A percentile compares a stretch with the other conserved stretches of the same genome.
Conservation (phyloP, 2,113 vertebrate species). For the Leptodactylus fuscus region DNA sequence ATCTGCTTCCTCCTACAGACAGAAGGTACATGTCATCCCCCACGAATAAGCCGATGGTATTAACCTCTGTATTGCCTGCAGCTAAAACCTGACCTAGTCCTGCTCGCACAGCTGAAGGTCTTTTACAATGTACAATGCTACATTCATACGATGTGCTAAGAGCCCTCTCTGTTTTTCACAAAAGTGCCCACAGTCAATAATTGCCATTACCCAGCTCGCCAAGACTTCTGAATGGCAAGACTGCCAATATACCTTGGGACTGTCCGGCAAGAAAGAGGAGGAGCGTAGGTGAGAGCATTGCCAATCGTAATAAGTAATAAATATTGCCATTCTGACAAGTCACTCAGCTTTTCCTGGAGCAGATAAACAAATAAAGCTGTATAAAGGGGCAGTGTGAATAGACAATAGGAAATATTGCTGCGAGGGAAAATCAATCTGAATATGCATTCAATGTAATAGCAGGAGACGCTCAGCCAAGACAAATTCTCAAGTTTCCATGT, state of each 20-base stretch:
- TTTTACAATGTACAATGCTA: background rate
- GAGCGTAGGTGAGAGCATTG: too few species aligned
- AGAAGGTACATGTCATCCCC: background rate
- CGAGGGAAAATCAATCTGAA: slow-evolving; percentile 53
- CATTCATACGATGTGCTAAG: too few species aligned
- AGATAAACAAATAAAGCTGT: too few species aligned
- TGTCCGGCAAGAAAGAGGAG: too few species aligned
- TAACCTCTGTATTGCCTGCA: background rate
- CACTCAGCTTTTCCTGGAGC: background rate
- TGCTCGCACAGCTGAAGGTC: background rate
- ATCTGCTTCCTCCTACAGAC: background rate
- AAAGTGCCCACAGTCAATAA: too few species aligned
- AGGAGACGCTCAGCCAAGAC: slow-evolving; percentile 60
- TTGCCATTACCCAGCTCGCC: too few species aligned
- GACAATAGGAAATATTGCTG: background rate
- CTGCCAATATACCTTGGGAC: too few species aligned
- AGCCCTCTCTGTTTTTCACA: too few species aligned
- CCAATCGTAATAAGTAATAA: too few species aligned
- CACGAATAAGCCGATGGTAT: background rate
- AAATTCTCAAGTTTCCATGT: slow-evolving; percentile 65
- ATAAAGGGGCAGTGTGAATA: background rate
- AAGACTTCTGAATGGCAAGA: too few species aligned
- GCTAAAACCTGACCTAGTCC: background rate
- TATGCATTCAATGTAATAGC: slow-evolving; percentile 61
- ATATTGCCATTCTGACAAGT: background rate